Evolutionary conservation across 1,140 invertebrate genomes (phyloP), one percentile per base, ranked within the genome.

Genomic region (Dufourea novaeangliae): DNA sequence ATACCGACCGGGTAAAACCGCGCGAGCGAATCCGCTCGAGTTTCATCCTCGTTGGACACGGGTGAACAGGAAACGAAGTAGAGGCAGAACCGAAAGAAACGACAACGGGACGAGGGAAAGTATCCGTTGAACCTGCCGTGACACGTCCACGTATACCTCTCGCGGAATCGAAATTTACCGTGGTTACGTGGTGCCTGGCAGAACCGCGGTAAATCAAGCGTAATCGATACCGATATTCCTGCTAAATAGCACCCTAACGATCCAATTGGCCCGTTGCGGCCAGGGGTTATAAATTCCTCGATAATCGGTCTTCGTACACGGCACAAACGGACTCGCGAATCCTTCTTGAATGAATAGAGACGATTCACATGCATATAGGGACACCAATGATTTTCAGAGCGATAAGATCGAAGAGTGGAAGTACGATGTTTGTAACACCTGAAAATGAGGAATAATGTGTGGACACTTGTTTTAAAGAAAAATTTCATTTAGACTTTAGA

Each of bases 161-260:
- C 39, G 25, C 27, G 34, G 37, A 34, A 44, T 46, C n/a, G 52
- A 59, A 68, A 69, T 76, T 75, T 17, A 61, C 39, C 14, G 12
- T 17, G 41, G 46, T 44, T 57, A 34, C 46, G 39, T 11, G 1
- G 50, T n/a, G 10, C 37, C 37, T 67, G 63, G 41, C 8, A 8
- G 63, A 68, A 10, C 17, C 27, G 29, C 39, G 22, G 34, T 62
- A 70, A 77, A 70, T 70, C 66, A 50, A 68, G 14, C 63, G 63
- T 54, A 62, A 70, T 77, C 56, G 67, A 50, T 70, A 70, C 61
- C 66, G 74, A 69, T 54, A 62, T 46, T 70, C 29, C 52, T 32
- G 25, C 11, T 54, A 70, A 70, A 76, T 59, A 22, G 27, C 52
- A 41, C 46, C 52, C 34, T 46, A 61, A 52, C 29, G 39, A n/a